Base-by-base conservation (phyloP, 2,888 invertebrate species). In the Melanchra persicariae region DNA sequence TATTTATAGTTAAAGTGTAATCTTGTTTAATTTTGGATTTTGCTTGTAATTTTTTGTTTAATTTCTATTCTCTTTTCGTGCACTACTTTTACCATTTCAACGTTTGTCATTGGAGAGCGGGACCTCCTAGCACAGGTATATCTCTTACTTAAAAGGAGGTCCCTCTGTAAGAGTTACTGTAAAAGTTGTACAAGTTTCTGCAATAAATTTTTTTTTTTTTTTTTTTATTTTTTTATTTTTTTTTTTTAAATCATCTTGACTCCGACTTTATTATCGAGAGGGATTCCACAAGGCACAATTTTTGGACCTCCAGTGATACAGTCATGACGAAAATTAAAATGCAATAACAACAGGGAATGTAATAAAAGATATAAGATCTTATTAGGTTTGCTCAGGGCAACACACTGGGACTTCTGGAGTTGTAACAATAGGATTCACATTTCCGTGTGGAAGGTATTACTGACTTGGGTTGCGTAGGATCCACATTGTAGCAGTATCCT, bases 401-500 rank as follows among this genome's bases (percentile, higher is more conserved):
- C 2, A 34, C 47, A 24, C 2, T 47, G 9, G 40, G 59, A 1
- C 51, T 51, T 22, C 22, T 51, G 12, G 0, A 2, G 1, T 61
- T 2, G 47, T 15, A 40, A 17, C 37, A n/a, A 22, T 22, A 52
- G 24, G 9, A 9, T 24, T 7, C 24, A 26, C 1, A 40, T 6
- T 40, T 24, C 0, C 52, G 19, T 34, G 12, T 52, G 26, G 19
- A 54, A 65, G 24, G 1, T 12, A 43, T 69, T 85, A 94, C 95
- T 94, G 92, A 96, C 96, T 96, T 96, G 77, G 96, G 96, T 73
- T 93, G 93, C 1, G 94, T 93, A 0, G 95, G 95, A 61, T 96
- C 96, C 5, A 96, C 96, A 60, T 96, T 96, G 87, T 96, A 96
- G 90, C 96, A 96, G 84, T 96, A 96, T 0, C 94, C 96, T 61